Conservation (phyloP, 2,113 vertebrate genomes). For the Dermatemys mawii region DNA sequence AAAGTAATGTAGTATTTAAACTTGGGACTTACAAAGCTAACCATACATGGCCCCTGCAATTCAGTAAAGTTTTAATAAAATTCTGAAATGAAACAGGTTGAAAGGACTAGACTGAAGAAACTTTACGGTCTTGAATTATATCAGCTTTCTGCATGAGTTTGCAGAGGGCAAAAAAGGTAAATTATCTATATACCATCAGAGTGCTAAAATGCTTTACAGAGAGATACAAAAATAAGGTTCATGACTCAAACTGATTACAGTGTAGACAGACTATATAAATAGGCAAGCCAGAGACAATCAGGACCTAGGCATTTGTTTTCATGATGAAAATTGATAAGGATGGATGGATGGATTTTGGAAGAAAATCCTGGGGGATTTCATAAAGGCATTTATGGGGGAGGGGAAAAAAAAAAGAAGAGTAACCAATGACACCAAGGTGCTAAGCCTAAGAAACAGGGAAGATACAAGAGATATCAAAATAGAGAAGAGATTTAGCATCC, state of each 20-base stretch:
- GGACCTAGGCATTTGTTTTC: not conserved
- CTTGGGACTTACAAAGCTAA: not conserved
- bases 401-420: not conserved
- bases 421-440: not conserved
- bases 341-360: not conserved
- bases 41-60: conserved; percentile 18
- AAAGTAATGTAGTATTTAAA: not conserved
- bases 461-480: accelerated
- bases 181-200: not conserved
- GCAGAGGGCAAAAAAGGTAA: not conserved
- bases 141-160: not conserved
- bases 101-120: not conserved
- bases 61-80: conserved; percentile 18
- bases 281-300: not conserved
- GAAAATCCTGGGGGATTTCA: not conserved
- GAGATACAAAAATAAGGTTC: not conserved
- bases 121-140: not conserved
- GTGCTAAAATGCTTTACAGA: not conserved
- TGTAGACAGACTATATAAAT: not conserved
- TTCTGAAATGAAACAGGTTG: conserved; percentile 44
- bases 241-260: not conserved
- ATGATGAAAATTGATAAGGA: not conserved
- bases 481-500: not conserved
- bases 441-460: not conserved
- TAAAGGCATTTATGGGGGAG: not conserved